phyloP scores from a whole-genome alignment of 2,888 invertebrate genomes.

The Listrodromus nycthemerus region DNA sequence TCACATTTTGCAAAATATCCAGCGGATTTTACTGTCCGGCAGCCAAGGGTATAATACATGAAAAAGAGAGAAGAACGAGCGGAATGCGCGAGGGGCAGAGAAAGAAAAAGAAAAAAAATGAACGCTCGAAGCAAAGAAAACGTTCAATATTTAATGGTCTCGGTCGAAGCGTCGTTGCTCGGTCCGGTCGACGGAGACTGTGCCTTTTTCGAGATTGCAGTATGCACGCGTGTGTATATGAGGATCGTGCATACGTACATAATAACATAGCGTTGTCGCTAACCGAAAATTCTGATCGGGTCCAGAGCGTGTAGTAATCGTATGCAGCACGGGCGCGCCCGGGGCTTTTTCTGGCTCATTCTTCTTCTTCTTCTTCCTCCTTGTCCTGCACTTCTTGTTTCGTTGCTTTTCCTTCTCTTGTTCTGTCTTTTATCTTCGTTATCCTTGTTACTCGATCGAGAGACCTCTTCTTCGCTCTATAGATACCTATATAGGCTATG shows the following conservation, averaged over 20 bases:
- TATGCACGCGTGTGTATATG: conserved; percentile 40
- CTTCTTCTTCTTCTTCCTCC: conserved; percentile 29
- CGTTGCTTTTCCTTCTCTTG: conserved; percentile 25
- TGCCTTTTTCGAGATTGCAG: conserved; percentile 57
- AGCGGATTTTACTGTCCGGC: neutral
- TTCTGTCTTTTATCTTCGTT: conserved; percentile 43
- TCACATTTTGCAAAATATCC: neutral
- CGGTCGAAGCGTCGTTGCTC: conserved; percentile 4
- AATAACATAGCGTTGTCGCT: conserved; percentile 68
- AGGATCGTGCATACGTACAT: conserved; percentile 56
- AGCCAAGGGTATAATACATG: neutral
- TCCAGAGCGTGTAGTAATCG: conserved; percentile 66
- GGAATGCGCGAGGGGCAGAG: neutral
- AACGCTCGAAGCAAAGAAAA: conserved; percentile 20
- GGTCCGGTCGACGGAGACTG: neutral
- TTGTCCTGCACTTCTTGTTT: conserved; percentile 25
- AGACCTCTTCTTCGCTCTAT: conserved; percentile 11
- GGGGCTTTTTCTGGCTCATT: conserved; percentile 45
- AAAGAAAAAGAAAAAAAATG: neutral
- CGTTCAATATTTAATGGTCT: conserved; percentile 56
- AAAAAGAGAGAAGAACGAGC: neutral
- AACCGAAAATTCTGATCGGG: conserved; percentile 69
- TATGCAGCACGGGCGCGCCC: conserved; percentile 73
- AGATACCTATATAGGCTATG: conserved; percentile 18
- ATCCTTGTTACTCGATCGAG: conserved; percentile 36